Evolutionary conservation across 2,888 invertebrate species (phyloP).

Genomic region (Eristalis intricaria): DNA sequence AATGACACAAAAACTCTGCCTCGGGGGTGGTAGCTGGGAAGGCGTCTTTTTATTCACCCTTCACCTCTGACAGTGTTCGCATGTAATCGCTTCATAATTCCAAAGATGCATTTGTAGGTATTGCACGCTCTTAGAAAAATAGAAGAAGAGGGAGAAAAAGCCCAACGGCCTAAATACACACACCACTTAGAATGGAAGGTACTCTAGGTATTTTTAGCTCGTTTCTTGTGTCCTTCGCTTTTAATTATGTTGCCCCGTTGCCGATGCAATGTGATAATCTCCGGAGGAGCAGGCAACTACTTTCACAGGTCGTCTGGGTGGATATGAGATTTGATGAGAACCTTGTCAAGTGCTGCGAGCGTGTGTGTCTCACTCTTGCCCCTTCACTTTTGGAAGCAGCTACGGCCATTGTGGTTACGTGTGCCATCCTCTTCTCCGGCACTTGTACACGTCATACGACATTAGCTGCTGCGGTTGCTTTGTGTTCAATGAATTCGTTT

Average conservation of each 20-base stretch:
- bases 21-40: conserved; percentile 18
- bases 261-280: conserved; percentile 53
- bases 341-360: neutral
- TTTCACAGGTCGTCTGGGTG: conserved; percentile 8
- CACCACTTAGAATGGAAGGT: conserved; percentile 31
- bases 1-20: neutral
- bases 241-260: conserved; percentile 44
- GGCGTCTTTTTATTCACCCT: conserved; percentile 21
- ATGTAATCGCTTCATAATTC: conserved; percentile 35
- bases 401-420: conserved; percentile 25
- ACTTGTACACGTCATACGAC: conserved; percentile 23
- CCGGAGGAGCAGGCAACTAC: neutral
- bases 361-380: neutral
- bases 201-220: conserved; percentile 59
- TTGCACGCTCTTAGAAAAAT: neutral
- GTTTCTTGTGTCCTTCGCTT: conserved; percentile 57
- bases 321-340: conserved; percentile 14
- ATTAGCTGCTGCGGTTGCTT: conserved; percentile 30
- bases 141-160: conserved; percentile 6
- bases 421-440: conserved; percentile 26
- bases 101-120: conserved; percentile 16
- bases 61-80: conserved; percentile 47
- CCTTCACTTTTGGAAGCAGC: neutral
- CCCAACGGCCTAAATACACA: conserved; percentile 55
- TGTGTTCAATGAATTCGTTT: conserved; percentile 63